Evolutionary conservation across 92 coral and sea anemone species (phyloP), one percentile per base, ranked within the genome.

Genomic region (Muricea muricata): DNA sequence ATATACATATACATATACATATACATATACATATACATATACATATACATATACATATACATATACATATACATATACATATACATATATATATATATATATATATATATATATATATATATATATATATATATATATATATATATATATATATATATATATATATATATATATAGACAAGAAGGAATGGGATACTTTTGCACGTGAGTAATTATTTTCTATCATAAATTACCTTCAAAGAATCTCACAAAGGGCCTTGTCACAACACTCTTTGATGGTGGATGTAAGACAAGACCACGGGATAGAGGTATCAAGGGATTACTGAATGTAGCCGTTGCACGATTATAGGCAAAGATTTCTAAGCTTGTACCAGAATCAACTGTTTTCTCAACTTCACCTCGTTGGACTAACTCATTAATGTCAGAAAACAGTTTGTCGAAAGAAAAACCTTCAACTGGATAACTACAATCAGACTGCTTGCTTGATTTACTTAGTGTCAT

Each of bases 191-290:
- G n/a, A n/a, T n/a, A n/a, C n/a, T n/a, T n/a, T n/a, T n/a, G n/a
- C n/a, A n/a, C n/a, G n/a, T n/a, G n/a, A 4, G 9, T 9, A 37
- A 4, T 4, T 37, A 4, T 37, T 4, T 37, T 4, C 5, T 4
- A 4, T 7, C 0, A 6, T 14, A 54, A 3, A 14, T 14, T 75
- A 75, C 80, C 80, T 75, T 75, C 80, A 75, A 75, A 75, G 61
- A 75, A 75, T 55, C 80, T 25, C 30, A 75, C 65, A 29, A 75
- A 75, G 3, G 80, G 80, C 30, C n/a, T 75, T 47, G 80, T 75
- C 7, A 75, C 80, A 13, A 75, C 14, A n/a, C 65, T 48, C 37
- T 75, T 75, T 48, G 80, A 75, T 6, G 28, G 26, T 0, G 65
- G 80, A 35, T 75, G 80, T 18, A 75, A 39, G 29, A 75, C 80